Evolutionary conservation across 2,888 invertebrate genomes (phyloP).

Genomic region (Lottia gigantea): DNA sequence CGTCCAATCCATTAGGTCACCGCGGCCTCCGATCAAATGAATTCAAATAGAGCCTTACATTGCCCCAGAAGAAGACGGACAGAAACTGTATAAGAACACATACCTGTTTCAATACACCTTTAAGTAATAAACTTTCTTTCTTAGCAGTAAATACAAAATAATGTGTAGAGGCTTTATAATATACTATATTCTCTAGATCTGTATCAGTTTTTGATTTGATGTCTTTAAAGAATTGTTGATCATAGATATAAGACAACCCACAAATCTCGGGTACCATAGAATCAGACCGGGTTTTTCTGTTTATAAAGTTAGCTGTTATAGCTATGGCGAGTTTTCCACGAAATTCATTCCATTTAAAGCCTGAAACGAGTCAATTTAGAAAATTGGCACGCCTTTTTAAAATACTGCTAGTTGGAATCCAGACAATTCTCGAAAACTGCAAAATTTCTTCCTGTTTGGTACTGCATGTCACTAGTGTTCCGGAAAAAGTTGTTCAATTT

Average conservation of each 20-base stretch:
- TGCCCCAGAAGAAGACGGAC: too few relatives aligned
- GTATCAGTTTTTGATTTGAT: slow-evolving; percentile 89
- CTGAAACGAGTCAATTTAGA: slow-evolving; percentile 63
- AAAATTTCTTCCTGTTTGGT: too few relatives aligned
- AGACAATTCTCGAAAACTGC: too few relatives aligned
- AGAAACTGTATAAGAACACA: too few relatives aligned
- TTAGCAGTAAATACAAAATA: slow-evolving; percentile 99
- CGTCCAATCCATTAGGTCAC: too few relatives aligned
- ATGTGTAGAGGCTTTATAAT: slow-evolving; percentile 99
- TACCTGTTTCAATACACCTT: slow-evolving; percentile 89
- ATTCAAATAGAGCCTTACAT: too few relatives aligned
- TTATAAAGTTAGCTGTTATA: slow-evolving; percentile 98
- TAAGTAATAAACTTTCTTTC: slow-evolving; percentile 90
- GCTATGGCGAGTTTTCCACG: slow-evolving; percentile 97
- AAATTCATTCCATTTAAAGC: slow-evolving; percentile 94
- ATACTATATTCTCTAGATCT: slow-evolving; percentile 98
- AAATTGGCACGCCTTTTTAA: too few relatives aligned
- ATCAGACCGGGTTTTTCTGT: slow-evolving; percentile 91
- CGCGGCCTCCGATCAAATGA: too few relatives aligned
- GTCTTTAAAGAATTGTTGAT: slow-evolving; percentile 95
- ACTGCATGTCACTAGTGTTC: too few relatives aligned
- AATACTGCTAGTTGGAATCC: too few relatives aligned
- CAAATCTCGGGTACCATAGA: slow-evolving; percentile 94
- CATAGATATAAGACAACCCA: slow-evolving; percentile 95
- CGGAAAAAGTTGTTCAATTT: too few relatives aligned